Percentiles rank a stretch among this genome's conserved stretches.
phyloP scores from a whole-genome alignment of 37 sponge, comb jelly and placozoan species.

The Petrosia ficiformis region DNA sequence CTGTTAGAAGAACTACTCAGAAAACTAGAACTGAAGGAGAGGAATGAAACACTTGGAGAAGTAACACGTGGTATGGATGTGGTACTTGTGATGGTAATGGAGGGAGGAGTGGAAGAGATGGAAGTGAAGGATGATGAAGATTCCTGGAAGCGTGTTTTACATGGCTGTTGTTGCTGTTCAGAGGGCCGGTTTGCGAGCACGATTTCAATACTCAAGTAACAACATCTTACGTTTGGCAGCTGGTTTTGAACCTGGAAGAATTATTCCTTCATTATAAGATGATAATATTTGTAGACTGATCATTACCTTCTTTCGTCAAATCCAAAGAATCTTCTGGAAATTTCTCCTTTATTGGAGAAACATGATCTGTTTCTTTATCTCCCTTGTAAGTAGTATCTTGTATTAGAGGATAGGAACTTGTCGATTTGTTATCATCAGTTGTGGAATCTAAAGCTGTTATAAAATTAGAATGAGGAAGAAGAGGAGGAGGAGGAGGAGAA shows the following conservation, averaged over 20 bases:
- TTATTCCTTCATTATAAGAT: no score
- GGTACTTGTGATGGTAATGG: no score
- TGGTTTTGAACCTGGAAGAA: background rate
- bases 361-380: background rate
- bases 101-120: conserved; percentile 9
- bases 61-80: background rate
- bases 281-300: no score
- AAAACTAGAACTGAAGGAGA: conserved; percentile 8
- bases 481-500: background rate
- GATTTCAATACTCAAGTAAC: conserved; percentile 54
- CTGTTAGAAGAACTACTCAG: conserved; percentile 2
- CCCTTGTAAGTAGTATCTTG: background rate
- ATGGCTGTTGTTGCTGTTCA: conserved; percentile 16
- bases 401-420: no score
- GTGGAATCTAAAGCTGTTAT: background rate
- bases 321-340: no score
- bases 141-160: no score
- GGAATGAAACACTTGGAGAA: conserved; percentile 3
- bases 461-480: background rate
- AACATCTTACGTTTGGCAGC: conserved; percentile 18
- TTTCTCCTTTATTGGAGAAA: no score
- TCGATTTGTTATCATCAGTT: background rate
- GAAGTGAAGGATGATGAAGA: background rate
- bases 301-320: no score
- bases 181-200: conserved; percentile 33